Evolutionary conservation across 2,888 invertebrate species (phyloP), one percentile per base, ranked within the genome.

Genomic region (Toxonevra muliebris): DNA sequence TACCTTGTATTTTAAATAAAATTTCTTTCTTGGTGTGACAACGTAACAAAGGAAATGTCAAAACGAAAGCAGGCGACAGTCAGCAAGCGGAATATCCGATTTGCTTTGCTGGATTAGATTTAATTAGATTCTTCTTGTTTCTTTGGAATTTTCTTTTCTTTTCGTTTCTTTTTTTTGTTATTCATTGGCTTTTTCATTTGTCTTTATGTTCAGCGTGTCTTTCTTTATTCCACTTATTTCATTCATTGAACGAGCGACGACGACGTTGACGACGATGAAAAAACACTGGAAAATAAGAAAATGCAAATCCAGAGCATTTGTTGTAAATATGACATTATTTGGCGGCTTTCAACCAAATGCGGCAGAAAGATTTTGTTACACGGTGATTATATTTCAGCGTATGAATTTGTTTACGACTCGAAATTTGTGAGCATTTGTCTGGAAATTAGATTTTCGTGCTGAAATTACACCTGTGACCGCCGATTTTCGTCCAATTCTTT

Each of bases 91-190:
- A 59, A 52, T 65, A 65, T 58, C 65, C 62, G 69, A 73, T 80
- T 79, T 75, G 74, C 76, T 74, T 79, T 78, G 79, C 79, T 78
- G 80, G 78, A 77, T 79, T 79, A 80, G 78, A 79, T 79, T 79
- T 79, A 80, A 79, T 79, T 79, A 79, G 79, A 80, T 79, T 77
- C 78, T 75, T 72, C 77, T 74, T 73, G 71, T 74, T 74, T 71
- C 76, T 69, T 41, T 30, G 30, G 30, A 30, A 30, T 30, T 30
- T 30, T 4, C 2, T 30, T 30, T 65, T 65, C 15, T 57, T 57
- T 19, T 45, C 58, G 50, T 40, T 65, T 48, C 42, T 42, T 40
- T 11, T 43, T 59, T 42, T 52, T 12, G 17, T 48, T 48, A 4
- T 48, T 4, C 5, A n/a, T n/a, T 48, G 48, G 48, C 48, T 48